phyloP scores from a whole-genome alignment of 2,113 vertebrate genomes.

The Cinclus cinclus region DNA sequence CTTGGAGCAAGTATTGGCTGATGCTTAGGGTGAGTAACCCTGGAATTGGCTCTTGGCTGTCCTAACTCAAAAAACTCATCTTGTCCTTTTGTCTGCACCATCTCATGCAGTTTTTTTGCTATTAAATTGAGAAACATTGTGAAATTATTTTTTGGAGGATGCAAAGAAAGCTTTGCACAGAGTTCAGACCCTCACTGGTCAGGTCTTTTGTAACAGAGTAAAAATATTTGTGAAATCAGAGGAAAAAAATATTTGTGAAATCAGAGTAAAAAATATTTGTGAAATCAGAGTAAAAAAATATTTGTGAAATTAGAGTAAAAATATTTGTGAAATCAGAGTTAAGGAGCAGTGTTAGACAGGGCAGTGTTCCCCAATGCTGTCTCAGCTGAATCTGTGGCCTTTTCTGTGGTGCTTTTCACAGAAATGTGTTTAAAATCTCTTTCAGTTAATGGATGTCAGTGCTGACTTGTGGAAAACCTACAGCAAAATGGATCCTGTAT shows the following conservation, averaged over 20 bases:
- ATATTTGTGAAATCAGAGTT: not conserved
- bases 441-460: conserved; percentile 92
- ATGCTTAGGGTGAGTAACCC: not conserved
- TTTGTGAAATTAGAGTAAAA: not conserved
- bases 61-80: not conserved
- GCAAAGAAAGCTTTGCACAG: not conserved
- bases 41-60: not conserved
- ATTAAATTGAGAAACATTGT: not conserved
- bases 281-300: not conserved
- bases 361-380: not conserved
- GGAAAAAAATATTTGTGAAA: not conserved
- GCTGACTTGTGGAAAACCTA: conserved; percentile 89
- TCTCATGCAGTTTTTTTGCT: not conserved
- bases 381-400: not conserved
- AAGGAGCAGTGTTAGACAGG: not conserved
- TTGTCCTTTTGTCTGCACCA: not conserved
- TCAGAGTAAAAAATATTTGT: not conserved
- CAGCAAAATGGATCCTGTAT: conserved; percentile 88
- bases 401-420: not conserved
- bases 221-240: not conserved
- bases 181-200: not conserved
- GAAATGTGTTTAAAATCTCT: not conserved
- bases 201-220: not conserved
- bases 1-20: not conserved
- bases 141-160: not conserved